Evolutionary conservation across 2,797 vertebrate genomes (phyloP), one percentile per base, ranked within the genome.

Genomic region (Periparus ater): DNA sequence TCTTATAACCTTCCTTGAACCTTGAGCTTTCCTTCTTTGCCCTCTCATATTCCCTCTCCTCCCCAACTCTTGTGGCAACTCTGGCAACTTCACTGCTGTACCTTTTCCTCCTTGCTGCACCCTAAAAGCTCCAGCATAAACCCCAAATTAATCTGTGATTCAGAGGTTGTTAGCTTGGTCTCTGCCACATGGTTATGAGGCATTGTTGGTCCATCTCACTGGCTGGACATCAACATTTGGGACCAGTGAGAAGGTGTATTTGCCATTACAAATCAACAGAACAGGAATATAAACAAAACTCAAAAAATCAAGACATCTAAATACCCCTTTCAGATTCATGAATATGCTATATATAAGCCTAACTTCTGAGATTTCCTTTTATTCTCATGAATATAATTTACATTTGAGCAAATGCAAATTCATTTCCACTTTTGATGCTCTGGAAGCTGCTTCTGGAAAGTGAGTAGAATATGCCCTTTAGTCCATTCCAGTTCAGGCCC

Each of bases 311-410:
- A 85, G 48, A 48, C 3, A 19, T 91, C 55, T 70, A 42, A 79
- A 63, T 48, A 82, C 21, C 30, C 29, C 34, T 80, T 61, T 79
- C 47, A 65, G 65, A 44, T 83, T 89, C 36, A 72, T 89, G 29
- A 68, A 71, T 66, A 40, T 80, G 34, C 45, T 78, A 51, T 70
- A 40, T 88, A 47, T 74, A 67, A 93, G 54, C 54, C 47, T 40
- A 48, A 60, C 47, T 84, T 93, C 44, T 53, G 86, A 82, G 79
- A 57, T 83, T 73, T 90, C 84, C n/a, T 80, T 89, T 66, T 71
- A n/a, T 78, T 91, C 80, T 89, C 82, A 77, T 85, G 60, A 95
- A 71, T 71, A 65, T 48, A 5, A 53, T 89, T 96, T 93, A 91
- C 86, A 80, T 91, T 85, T 77, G 62, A 68, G 72, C 30, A 72